Conservation (phyloP, 2,888 invertebrate genomes). For the Pammene fasciana region DNA sequence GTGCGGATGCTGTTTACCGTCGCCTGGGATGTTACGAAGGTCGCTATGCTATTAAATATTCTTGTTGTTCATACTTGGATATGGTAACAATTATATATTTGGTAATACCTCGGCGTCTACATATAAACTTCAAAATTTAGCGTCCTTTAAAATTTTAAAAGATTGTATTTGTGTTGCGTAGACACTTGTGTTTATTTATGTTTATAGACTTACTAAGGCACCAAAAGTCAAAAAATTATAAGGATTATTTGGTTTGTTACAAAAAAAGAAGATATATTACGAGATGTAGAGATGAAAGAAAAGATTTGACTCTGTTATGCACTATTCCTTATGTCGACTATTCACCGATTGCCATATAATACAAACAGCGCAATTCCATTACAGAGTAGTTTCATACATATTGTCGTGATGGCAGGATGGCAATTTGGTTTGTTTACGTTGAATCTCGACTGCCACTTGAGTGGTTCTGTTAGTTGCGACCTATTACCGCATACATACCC, state of each 20-base stretch:
- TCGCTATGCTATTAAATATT: background rate
- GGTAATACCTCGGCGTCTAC: background rate
- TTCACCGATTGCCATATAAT: conserved; percentile 12
- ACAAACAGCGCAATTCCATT: conserved; percentile 25
- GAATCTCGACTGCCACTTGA: conserved; percentile 21
- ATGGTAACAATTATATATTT: conserved; percentile 4
- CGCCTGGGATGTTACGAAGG: conserved; percentile 18
- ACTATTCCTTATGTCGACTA: conserved; percentile 2
- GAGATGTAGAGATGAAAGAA: too few relatives aligned
- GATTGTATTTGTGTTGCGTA: too few relatives aligned
- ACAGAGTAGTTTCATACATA: conserved; percentile 26
- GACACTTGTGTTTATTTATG: too few relatives aligned
- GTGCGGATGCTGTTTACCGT: conserved; percentile 15
- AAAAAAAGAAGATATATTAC: too few relatives aligned
- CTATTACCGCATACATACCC: conserved; percentile 29
- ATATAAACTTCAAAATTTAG: too few relatives aligned
- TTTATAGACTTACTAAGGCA: too few relatives aligned
- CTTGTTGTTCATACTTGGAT: background rate
- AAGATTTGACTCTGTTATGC: background rate
- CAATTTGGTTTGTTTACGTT: conserved; percentile 36
- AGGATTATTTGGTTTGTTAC: too few relatives aligned
- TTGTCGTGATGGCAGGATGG: conserved; percentile 19
- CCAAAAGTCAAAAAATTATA: too few relatives aligned
- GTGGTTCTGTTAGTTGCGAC: conserved; percentile 14
- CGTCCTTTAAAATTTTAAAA: too few relatives aligned